phyloP scores from a whole-genome alignment of 1,140 invertebrate genomes.

The Venturia canescens region DNA sequence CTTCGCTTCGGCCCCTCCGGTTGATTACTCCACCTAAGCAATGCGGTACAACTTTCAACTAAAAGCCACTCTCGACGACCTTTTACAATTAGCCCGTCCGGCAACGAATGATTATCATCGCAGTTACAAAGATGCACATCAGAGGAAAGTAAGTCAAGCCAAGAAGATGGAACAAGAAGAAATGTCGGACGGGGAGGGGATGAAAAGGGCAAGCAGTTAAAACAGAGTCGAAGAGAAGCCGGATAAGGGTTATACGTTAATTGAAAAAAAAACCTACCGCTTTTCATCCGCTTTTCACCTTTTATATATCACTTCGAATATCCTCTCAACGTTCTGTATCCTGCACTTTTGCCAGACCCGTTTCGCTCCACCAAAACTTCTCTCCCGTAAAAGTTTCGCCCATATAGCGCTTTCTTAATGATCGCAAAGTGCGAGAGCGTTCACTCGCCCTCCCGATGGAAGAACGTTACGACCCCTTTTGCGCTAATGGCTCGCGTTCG shows the following conservation, averaged over 20 bases:
- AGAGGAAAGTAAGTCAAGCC: not conserved
- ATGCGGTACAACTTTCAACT: not conserved
- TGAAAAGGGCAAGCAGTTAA: not conserved
- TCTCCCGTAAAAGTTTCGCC: not conserved
- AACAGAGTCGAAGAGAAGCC: not conserved
- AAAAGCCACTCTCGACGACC: slow-evolving; percentile 46
- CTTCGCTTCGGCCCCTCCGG: not conserved
- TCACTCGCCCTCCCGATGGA: not conserved
- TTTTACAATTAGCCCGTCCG: slow-evolving; percentile 40
- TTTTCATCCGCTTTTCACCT: not conserved
- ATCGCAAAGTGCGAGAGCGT: slow-evolving; percentile 11
- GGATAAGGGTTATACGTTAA: not conserved
- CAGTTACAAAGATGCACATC: not conserved
- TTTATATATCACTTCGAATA: slow-evolving; percentile 24
- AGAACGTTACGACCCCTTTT: not conserved
- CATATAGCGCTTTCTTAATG: slow-evolving; percentile 13
- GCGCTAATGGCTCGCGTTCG: slow-evolving; percentile 10
- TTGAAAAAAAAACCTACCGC: not conserved
- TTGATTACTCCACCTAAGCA: not conserved
- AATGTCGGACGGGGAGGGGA: not conserved
- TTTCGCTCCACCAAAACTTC: not conserved
- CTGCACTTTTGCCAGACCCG: not conserved
- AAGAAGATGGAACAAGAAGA: not conserved
- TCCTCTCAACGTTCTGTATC: not conserved
- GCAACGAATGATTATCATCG: slow-evolving; percentile 6